Percentiles rank a stretch among this genome's conserved stretches.
Evolutionary conservation across 2,888 invertebrate genomes (phyloP).

Genomic region (Yponomeuta evonymella): DNA sequence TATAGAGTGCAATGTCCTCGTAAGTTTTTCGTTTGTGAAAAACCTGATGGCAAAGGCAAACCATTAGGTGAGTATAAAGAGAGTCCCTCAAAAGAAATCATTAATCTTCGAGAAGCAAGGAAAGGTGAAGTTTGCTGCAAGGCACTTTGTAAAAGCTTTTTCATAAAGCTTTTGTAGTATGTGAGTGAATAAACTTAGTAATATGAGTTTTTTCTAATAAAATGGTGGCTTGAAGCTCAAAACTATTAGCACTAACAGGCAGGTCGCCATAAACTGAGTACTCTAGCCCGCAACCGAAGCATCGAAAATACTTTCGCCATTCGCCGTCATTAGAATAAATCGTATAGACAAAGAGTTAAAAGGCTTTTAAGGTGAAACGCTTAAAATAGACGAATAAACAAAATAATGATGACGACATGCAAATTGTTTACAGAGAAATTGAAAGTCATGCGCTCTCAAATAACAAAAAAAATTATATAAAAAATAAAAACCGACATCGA

Average conservation of each 20-base stretch:
- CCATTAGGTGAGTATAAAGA: not conserved
- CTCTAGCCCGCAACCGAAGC: not conserved
- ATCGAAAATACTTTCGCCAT: constrained; percentile 9
- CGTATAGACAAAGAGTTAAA: constrained; percentile 11
- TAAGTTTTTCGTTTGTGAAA: too few relatives aligned
- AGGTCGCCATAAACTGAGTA: not conserved
- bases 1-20: too few relatives aligned
- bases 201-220: not conserved
- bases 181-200: not conserved
- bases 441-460: not conserved
- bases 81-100: not conserved
- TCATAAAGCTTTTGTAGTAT: not conserved
- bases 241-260: not conserved
- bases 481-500: too few relatives aligned
- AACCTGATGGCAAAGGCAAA: not conserved
- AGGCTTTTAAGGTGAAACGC: constrained; percentile 14
- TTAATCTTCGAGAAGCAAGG: constrained; percentile 5
- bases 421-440: constrained; percentile 7
- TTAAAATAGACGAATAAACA: constrained; percentile 1
- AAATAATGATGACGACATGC: constrained; percentile 3
- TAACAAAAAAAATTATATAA: not conserved
- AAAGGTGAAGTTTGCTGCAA: not conserved
- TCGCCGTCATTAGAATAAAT: constrained; percentile 12
- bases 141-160: not conserved
- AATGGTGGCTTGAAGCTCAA: not conserved